Evolutionary conservation across 1,140 invertebrate genomes (phyloP), one percentile per base, ranked within the genome.

Genomic region (Drosophila neocordata): DNA sequence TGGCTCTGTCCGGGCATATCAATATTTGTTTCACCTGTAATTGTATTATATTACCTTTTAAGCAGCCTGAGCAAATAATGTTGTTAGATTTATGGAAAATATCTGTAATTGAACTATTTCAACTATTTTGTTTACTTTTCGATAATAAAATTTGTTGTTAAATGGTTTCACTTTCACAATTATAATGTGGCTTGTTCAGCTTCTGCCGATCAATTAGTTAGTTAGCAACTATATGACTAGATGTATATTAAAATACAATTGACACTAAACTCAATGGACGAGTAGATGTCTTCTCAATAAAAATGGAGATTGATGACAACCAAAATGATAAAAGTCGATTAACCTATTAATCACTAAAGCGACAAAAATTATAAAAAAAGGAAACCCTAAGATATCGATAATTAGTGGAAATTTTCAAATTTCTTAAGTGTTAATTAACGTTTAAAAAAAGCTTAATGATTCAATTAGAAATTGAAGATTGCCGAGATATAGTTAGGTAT

Each of bases 51-150:
- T 73, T 79, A 73, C 74, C 18, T n/a, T 59, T 48, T 20, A 35
- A 68, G 66, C 81, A 69, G 68, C 65, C 82, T 77, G 81, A 59
- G 80, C 68, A 81, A 84, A 84, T 64, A 79, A 35, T 59, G 58
- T 65, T 18, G 15, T 7, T 57, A 73, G 41, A 60, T 76, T 48
- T 48, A 48, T 20, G 18, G 41, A 20, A 15, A 65, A 51, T 74
- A 62, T 44, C 68, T 41, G 13, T 15, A 1, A 1, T 34, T 44
- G 24, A 82, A 71, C 20, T 58, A 85, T 87, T 85, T 24, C 24
- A 85, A 77, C 58, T 77, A 84, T 84, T 84, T 69, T 71, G 79
- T 75, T 83, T 74, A 64, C 62, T 69, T 55, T 68, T 58, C 31
- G 24, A 61, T 52, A 22, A 41, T 18, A 35, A 35, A 22, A 20